Conservation (phyloP, 2,797 vertebrate species). For the Rousettus madagascariensis region DNA sequence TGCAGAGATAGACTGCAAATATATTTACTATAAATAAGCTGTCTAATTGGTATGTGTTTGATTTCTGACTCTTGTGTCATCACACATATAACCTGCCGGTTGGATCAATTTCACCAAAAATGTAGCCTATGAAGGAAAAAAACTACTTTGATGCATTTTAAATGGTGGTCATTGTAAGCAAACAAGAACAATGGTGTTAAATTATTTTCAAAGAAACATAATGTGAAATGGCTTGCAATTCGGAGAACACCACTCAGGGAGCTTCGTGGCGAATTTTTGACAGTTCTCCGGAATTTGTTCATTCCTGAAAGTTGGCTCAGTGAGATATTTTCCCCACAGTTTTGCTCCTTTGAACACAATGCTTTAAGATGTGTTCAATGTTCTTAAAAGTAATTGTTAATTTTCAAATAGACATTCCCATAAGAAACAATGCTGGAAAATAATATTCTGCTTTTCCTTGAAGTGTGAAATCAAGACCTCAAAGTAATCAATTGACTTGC, state of each 20-base stretch:
- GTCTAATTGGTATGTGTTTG: not conserved
- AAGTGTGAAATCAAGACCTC: slow-evolving; percentile 19
- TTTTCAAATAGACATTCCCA: not conserved
- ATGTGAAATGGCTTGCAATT: not conserved
- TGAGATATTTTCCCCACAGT: not conserved
- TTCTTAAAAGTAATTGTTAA: not conserved
- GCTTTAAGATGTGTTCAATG: not conserved
- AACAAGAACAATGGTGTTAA: not conserved
- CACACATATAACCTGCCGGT: not conserved
- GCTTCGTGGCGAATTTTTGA: not conserved
- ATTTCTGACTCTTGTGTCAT: not conserved
- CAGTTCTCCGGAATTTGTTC: not conserved
- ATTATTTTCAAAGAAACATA: slow-evolving; percentile 13
- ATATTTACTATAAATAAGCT: not conserved
- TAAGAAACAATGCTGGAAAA: not conserved
- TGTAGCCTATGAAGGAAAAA: not conserved
- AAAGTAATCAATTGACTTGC: not conserved
- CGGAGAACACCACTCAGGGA: not conserved
- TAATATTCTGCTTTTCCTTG: not conserved
- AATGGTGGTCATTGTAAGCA: not conserved
- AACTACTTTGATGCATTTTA: not conserved
- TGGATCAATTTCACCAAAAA: not conserved
- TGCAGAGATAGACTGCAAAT: not conserved
- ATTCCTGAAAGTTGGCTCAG: not conserved
- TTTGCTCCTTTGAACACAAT: not conserved